Evolutionary conservation across 2,797 vertebrate species (phyloP).

Genomic region (Tamandua tetradactyla): DNA sequence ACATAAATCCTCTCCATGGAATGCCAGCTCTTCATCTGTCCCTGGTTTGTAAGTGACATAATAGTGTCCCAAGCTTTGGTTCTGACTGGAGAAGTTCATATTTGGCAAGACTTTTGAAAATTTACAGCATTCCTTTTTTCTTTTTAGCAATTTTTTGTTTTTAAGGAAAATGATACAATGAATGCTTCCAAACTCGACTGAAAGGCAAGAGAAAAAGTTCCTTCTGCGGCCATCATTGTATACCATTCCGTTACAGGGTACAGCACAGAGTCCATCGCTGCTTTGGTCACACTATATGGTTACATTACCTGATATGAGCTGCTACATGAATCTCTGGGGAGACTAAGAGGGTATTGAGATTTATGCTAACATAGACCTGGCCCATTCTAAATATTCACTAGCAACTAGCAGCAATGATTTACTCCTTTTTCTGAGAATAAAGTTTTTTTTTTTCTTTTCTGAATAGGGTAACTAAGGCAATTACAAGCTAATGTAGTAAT

Average conservation of each 20-base stretch:
- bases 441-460: constrained; percentile 6
- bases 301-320: background rate
- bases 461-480: background rate
- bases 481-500: background rate
- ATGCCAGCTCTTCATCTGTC: background rate
- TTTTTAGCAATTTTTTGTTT: background rate
- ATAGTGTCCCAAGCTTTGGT: background rate
- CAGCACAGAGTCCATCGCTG: background rate
- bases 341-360: background rate
- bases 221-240: background rate
- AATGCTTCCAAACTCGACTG: background rate
- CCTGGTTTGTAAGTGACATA: background rate
- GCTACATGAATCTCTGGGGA: background rate
- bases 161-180: constrained; percentile 7
- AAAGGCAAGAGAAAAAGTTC: background rate
- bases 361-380: background rate
- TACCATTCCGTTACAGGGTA: background rate
- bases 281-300: background rate
- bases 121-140: background rate
- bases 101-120: background rate
- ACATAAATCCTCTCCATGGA: background rate
- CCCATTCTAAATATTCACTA: background rate
- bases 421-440: constrained; percentile 34
- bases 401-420: background rate
- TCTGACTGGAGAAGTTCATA: background rate